phyloP scores from a whole-genome alignment of 92 coral and sea anemone species.

The Scolanthus callimorphus region DNA sequence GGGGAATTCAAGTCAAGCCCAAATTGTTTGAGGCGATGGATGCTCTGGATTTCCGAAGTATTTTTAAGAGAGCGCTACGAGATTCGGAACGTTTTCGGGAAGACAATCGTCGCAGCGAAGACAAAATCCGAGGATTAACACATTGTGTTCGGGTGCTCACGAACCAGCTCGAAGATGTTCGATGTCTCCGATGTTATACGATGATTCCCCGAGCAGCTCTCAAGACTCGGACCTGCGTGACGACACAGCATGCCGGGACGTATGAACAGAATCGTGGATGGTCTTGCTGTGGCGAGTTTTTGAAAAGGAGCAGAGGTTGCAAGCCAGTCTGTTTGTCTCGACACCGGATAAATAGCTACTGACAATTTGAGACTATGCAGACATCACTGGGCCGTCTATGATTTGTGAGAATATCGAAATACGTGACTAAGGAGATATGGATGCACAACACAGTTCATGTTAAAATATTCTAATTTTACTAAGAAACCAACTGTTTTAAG shows the following conservation, averaged over 20 bases:
- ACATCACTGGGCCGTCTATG: too few species aligned
- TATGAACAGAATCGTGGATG: constrained; percentile 78
- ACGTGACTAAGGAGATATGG: too few species aligned
- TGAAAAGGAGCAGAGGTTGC: constrained; percentile 87
- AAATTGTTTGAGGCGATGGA: constrained; percentile 51
- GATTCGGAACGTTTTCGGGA: constrained; percentile 68
- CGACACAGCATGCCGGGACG: constrained; percentile 80
- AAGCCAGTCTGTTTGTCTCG: constrained; percentile 77
- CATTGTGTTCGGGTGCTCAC: constrained; percentile 92
- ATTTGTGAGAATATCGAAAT: too few species aligned
- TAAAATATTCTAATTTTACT: too few species aligned
- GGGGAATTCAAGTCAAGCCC: constrained; percentile 82
- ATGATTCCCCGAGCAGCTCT: constrained; percentile 91
- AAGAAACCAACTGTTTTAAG: too few species aligned
- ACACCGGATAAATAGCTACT: constrained; percentile 52
- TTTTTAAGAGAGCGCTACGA: constrained; percentile 73
- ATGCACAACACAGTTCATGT: too few species aligned
- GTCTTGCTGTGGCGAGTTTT: constrained; percentile 90
- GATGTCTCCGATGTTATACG: constrained; percentile 82
- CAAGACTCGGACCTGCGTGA: constrained; percentile 90
- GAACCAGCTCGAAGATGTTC: constrained; percentile 93
- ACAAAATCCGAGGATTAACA: constrained; percentile 67
- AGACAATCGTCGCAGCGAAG: constrained; percentile 59
- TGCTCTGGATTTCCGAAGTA: constrained; percentile 59
- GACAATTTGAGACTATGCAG: too few species aligned